Conservation (phyloP, 1,140 invertebrate species). For the Drosophila eugracilis region DNA sequence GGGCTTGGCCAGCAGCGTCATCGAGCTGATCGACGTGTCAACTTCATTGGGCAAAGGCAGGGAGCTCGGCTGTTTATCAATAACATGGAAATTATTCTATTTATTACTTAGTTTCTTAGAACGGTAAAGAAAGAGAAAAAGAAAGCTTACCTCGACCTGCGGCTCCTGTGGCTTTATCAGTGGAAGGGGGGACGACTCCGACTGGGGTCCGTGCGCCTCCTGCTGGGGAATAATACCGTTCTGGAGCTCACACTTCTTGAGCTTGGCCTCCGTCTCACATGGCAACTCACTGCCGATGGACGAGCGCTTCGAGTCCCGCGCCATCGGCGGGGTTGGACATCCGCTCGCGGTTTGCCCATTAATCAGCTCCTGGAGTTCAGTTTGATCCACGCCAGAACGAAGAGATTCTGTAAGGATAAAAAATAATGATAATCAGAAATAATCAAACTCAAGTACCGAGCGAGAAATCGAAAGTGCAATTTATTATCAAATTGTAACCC, state of each 20-base stretch:
- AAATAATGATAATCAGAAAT: not conserved
- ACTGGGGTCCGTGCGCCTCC: not conserved
- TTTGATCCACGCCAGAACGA: conserved; percentile 65
- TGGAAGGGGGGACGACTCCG: not conserved
- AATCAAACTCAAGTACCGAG: not conserved
- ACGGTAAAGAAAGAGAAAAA: no score
- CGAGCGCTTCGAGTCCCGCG: conserved; percentile 58
- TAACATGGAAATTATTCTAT: not conserved
- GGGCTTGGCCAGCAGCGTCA: conserved; percentile 23
- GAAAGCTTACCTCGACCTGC: not conserved
- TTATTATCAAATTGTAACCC: conserved; percentile 2
- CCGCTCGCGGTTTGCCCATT: conserved; percentile 20
- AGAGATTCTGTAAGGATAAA: conserved; percentile 59
- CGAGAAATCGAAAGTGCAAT: not conserved
- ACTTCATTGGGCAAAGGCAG: conserved; percentile 1
- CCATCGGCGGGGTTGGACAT: conserved; percentile 21
- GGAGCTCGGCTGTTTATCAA: not conserved
- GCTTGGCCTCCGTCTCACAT: conserved; percentile 63
- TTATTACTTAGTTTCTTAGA: not conserved
- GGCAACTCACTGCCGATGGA: conserved; percentile 53
- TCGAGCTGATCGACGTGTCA: conserved; percentile 7
- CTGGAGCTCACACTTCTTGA: conserved; percentile 49
- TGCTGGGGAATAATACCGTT: conserved; percentile 2
- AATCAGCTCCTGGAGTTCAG: conserved; percentile 60
- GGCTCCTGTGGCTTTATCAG: conserved; percentile 6